Evolutionary conservation across 2,797 vertebrate genomes (phyloP), one percentile per base, ranked within the genome.

Genomic region (Alfaro cultratus): DNA sequence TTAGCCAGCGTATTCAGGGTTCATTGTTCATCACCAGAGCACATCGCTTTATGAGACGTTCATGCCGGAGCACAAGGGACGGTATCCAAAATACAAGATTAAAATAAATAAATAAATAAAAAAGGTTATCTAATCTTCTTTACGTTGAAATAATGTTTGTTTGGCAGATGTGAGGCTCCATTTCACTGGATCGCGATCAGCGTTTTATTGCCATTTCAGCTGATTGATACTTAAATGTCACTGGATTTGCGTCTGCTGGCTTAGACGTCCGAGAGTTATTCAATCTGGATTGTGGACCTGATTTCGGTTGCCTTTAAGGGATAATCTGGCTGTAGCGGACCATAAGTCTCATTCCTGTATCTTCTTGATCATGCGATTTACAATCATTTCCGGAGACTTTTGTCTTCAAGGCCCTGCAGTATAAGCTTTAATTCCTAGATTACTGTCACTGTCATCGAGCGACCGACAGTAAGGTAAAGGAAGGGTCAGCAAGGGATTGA

Each of bases 201-300:
- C 82, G 83, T 87, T 82, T 73, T 79, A 87, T 82, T 85, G 62
- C 77, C 71, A 78, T 86, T 90, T 81, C 71, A 76, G 49, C 78
- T 85, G 86, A 90, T 88, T 89, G 83, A 89, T 83, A 78, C 72
- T 78, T 88, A 85, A 90, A 87, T 90, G 84, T 87, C 83, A 88
- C 77, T 64, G 80, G 83, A 86, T 93, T 87, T 85, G 85, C 85
- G 76, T 72, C 60, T 6, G 67, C 85, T 84, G 86, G 80, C 84
- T 85, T 77, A 80, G 75, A 81, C 6, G 41, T 62, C 12, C 45
- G 64, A 10, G 23, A 74, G 73, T 77, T 79, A 67, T 85, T 83
- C 62, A 89, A 81, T 86, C 81, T 47, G 80, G 85, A 83, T 78
- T 79, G 73, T 77, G 73, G 74, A 83, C 81, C 67, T 77, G 57